These are phyloP conservation scores for Metellina segmentata DNA, from an alignment of 2,888 invertebrate species.

Conservation along the genomic window DNA sequence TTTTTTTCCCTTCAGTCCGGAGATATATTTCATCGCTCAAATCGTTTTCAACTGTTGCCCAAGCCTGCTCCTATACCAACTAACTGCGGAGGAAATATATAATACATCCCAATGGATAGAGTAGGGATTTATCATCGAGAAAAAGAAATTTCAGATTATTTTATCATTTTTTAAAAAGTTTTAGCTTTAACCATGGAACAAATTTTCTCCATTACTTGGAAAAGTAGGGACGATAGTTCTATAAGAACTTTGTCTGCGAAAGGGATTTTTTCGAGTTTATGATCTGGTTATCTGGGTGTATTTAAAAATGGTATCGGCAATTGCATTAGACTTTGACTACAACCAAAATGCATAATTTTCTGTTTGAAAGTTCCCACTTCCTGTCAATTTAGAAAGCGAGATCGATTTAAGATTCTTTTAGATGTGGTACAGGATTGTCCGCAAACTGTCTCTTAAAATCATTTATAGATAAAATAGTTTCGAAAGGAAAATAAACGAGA, in stretches of 20 bases:
- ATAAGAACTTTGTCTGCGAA: neutral
- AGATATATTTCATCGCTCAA: constrained; percentile 64
- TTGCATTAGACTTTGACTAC: too few species aligned
- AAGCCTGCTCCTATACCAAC: constrained; percentile 16
- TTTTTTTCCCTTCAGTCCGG: constrained; percentile 18
- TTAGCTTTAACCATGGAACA: neutral
- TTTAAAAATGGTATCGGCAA: too few species aligned
- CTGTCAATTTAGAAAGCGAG: too few species aligned
- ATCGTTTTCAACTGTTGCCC: constrained; percentile 71
- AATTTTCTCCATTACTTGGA: neutral
- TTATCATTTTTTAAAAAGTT: neutral
- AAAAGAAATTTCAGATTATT: constrained; percentile 16
- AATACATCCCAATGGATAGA: constrained; percentile 55
- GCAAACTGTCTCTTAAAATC: too few species aligned
- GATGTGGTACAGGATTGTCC: too few species aligned
- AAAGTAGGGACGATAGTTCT: neutral
- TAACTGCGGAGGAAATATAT: constrained; percentile 43
- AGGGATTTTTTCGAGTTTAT: too few species aligned
- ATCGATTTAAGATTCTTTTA: too few species aligned
- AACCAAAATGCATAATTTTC: too few species aligned
- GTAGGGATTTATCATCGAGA: constrained; percentile 56
- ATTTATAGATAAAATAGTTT: too few species aligned
- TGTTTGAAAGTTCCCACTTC: too few species aligned
- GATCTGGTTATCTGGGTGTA: too few species aligned
- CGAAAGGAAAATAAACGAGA: too few species aligned